These are phyloP conservation scores for Oikopleura vanhoeffeni DNA, from an alignment of 23 tunicate genomes.

Conservation along the genomic window DNA sequence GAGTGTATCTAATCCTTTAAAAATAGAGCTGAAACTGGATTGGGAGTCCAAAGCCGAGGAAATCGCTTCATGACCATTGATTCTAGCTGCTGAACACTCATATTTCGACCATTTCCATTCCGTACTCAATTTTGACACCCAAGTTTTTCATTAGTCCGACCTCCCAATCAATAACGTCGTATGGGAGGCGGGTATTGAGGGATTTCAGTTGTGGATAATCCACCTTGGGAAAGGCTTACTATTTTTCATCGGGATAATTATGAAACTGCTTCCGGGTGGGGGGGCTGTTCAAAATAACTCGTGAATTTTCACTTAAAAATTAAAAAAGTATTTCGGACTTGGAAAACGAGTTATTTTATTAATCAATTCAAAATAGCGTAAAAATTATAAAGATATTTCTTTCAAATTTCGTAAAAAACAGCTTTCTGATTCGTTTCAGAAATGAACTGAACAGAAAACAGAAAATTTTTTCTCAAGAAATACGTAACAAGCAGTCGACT, in stretches of 20 bases:
- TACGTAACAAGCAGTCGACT: no score
- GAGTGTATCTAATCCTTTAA: constrained; percentile 35
- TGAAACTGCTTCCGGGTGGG: background rate
- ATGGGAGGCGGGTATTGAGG: constrained; percentile 96
- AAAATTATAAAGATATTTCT: no score
- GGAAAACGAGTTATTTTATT: no score
- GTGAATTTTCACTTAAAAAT: background rate
- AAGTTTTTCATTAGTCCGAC: constrained; percentile 54
- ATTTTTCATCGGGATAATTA: background rate
- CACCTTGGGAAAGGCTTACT: no score
- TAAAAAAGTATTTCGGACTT: background rate
- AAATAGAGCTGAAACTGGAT: constrained; percentile 51
- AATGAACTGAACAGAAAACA: no score
- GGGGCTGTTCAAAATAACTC: background rate
- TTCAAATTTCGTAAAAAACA: no score
- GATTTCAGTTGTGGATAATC: constrained; percentile 62
- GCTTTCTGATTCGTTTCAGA: no score
- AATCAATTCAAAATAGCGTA: no score
- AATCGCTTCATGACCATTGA: constrained; percentile 45
- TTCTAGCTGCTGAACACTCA: constrained; percentile 25
- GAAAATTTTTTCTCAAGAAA: no score
- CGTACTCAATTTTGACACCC: constrained; percentile 40
- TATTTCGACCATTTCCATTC: background rate
- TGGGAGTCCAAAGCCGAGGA: no score
- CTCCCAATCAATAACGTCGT: constrained; percentile 71